Conservation (phyloP, 2,113 vertebrate species). For the Gambusia affinis region DNA sequence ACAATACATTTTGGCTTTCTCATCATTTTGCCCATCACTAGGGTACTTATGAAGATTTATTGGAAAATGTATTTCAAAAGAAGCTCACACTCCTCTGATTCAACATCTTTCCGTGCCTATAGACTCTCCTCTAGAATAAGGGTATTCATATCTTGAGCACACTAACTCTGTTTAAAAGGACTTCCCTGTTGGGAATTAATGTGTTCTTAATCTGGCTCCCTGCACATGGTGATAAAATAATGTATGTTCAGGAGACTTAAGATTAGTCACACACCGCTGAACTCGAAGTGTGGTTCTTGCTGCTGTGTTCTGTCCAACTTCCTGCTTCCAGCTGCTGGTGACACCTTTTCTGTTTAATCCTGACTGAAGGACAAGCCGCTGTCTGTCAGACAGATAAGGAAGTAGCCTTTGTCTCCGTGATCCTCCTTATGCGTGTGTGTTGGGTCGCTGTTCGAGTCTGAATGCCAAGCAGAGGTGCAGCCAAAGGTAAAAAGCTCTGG, state of each 20-base stretch:
- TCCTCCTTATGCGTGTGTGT: slow-evolving; percentile 42
- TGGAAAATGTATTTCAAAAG: slow-evolving; percentile 2
- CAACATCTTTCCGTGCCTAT: slow-evolving; percentile 12
- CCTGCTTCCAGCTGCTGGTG: slow-evolving; percentile 61
- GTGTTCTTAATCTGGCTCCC: slow-evolving; percentile 69
- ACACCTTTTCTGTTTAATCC: slow-evolving; percentile 51
- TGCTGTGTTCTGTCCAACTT: slow-evolving; percentile 53
- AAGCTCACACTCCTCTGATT: neutral
- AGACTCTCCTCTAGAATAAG: slow-evolving; percentile 32
- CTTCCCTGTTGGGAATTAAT: slow-evolving; percentile 69
- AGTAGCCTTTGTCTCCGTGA: slow-evolving; percentile 54
- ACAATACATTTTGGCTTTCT: neutral
- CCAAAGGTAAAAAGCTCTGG: neutral
- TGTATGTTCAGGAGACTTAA: slow-evolving; percentile 46
- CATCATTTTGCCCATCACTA: neutral
- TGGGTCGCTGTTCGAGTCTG: slow-evolving; percentile 17
- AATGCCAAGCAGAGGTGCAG: slow-evolving; percentile 34
- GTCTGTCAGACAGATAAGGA: slow-evolving; percentile 62
- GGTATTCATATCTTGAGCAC: slow-evolving; percentile 45
- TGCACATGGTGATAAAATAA: slow-evolving; percentile 48
- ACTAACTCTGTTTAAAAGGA: slow-evolving; percentile 50
- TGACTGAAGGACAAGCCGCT: slow-evolving; percentile 29
- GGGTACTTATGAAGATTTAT: neutral
- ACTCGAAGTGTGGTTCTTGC: slow-evolving; percentile 24
- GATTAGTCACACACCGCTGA: slow-evolving; percentile 69